phyloP scores from a whole-genome alignment of 2,113 vertebrate species.

The Athene cunicularia region DNA sequence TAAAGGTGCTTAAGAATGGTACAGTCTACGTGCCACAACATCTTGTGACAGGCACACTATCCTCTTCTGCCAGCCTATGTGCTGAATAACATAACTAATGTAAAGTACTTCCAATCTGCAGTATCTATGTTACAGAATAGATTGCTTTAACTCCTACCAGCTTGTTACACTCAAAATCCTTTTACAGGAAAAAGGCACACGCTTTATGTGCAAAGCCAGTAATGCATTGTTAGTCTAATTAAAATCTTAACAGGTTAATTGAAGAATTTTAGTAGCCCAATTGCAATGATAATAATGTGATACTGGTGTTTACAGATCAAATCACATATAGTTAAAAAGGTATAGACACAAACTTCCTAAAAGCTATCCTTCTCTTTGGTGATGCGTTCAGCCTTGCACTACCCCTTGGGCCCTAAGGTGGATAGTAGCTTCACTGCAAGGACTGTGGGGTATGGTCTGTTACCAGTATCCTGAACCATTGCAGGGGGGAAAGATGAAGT shows the following conservation, averaged over 20 bases:
- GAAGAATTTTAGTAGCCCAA: background rate
- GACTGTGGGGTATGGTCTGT: fast-evolving
- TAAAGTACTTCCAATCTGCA: background rate
- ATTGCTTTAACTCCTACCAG: background rate
- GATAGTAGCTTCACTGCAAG: background rate
- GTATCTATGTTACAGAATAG: background rate
- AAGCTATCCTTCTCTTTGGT: background rate
- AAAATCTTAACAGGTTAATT: background rate
- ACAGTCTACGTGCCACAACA: background rate
- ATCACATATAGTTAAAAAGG: background rate
- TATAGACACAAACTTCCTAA: background rate
- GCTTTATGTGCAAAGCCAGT: background rate
- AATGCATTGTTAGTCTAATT: background rate
- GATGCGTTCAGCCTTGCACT: background rate
- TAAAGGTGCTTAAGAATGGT: background rate
- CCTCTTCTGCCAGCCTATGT: background rate
- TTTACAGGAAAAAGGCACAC: background rate
- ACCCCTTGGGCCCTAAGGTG: background rate
- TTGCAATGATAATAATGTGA: background rate
- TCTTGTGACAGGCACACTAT: background rate
- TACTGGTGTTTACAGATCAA: background rate
- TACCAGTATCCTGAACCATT: background rate
- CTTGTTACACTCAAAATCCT: background rate
- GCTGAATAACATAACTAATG: background rate
- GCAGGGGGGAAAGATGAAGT: background rate